Percentiles rank a stretch among this genome's conserved stretches.
Evolutionary conservation across 2,888 invertebrate genomes (phyloP).

Genomic region (Lamellibrachia columna): DNA sequence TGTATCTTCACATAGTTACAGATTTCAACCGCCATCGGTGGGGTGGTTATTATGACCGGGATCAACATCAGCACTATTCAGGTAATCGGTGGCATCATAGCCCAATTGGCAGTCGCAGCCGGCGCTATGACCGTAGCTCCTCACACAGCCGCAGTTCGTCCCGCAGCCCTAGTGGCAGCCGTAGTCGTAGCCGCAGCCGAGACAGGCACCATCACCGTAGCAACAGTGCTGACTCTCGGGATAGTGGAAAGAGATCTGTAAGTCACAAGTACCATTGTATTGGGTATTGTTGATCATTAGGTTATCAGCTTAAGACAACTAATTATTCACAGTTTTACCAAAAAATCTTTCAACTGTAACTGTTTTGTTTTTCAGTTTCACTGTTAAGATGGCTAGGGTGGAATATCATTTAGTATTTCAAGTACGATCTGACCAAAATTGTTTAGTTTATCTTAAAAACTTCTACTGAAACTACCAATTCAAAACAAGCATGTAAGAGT

Average conservation of each 20-base stretch:
- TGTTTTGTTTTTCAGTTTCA: too few species aligned
- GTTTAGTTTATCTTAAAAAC: too few species aligned
- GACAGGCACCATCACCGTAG: conserved; percentile 33
- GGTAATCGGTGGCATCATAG: conserved; percentile 21
- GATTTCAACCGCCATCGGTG: conserved; percentile 1
- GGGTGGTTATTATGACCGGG: conserved; percentile 11
- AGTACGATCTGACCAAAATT: too few species aligned
- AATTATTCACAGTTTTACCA: too few species aligned
- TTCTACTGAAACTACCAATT: too few species aligned
- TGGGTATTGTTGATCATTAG: too few species aligned
- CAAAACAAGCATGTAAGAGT: too few species aligned
- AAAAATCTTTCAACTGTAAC: too few species aligned
- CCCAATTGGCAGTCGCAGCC: conserved; percentile 23
- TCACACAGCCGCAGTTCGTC: conserved; percentile 33
- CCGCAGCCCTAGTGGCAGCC: conserved; percentile 30
- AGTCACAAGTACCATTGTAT: background rate
- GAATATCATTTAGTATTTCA: too few species aligned
- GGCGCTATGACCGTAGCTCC: conserved; percentile 33
- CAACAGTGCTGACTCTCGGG: conserved; percentile 30
- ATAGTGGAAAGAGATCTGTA: conserved; percentile 13
- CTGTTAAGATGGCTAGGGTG: too few species aligned
- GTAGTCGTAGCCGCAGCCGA: conserved; percentile 28
- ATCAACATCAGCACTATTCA: conserved; percentile 22
- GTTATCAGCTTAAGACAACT: too few species aligned
- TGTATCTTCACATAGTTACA: conserved; percentile 10